phyloP scores from a whole-genome alignment of 2,888 invertebrate genomes.

The Lasioglossum malachurum region DNA sequence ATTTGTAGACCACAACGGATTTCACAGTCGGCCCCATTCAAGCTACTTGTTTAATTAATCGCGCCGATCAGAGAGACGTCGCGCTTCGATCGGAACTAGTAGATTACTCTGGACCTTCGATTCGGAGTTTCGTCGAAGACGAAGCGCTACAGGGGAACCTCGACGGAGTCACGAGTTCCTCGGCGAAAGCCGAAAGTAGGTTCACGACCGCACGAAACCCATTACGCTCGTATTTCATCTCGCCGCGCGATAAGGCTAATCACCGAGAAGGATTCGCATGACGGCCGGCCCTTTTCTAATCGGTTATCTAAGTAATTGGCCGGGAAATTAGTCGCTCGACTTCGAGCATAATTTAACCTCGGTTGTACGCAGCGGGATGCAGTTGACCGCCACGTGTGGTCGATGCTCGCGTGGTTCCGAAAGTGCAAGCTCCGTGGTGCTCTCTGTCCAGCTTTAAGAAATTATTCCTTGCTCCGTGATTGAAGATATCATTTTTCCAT shows the following conservation, averaged over 20 bases:
- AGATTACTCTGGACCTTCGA: neutral
- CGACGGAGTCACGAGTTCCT: neutral
- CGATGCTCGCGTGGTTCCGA: neutral
- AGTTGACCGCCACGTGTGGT: neutral
- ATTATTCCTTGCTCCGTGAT: neutral
- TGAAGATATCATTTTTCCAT: neutral
- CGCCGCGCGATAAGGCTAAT: conserved; percentile 23
- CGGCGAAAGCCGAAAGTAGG: conserved; percentile 18
- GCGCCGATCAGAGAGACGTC: neutral
- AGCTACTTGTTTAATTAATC: neutral
- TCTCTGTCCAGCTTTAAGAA: neutral
- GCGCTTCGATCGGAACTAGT: neutral
- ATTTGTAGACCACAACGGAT: neutral
- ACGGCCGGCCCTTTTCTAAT: conserved; percentile 17
- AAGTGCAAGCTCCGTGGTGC: neutral
- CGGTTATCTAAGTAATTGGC: conserved; percentile 34
- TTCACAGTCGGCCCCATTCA: neutral
- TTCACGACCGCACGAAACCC: conserved; percentile 7
- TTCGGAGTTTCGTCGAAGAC: neutral
- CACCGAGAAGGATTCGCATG: conserved; percentile 30
- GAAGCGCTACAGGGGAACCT: neutral
- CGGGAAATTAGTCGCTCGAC: conserved; percentile 10
- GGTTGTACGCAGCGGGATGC: neutral
- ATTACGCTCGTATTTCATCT: conserved; percentile 27
- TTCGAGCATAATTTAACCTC: neutral